A percentile compares a stretch with the other conserved stretches of the same genome.
Conservation (phyloP, 2,113 vertebrate species). For the Heliornis fulica region DNA sequence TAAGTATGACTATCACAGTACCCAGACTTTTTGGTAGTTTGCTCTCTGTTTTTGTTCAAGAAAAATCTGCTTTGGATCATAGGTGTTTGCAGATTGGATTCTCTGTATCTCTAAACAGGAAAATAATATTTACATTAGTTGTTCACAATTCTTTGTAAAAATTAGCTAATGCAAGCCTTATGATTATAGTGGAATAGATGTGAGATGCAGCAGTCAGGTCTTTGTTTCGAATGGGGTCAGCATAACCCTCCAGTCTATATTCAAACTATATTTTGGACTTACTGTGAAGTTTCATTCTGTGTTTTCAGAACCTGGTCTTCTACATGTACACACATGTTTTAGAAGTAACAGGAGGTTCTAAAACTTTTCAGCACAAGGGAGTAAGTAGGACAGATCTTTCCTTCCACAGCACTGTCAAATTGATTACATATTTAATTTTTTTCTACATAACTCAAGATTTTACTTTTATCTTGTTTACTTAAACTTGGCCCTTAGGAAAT, state of each 20-base stretch:
- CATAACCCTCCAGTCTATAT: not conserved
- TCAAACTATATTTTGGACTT: not conserved
- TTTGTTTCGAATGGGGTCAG: not conserved
- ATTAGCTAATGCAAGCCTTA: not conserved
- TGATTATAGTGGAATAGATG: not conserved
- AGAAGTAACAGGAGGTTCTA: not conserved
- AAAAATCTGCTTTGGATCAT: not conserved
- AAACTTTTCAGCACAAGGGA: not conserved
- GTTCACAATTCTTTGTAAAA: not conserved
- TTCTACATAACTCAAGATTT: not conserved
- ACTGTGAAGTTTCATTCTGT: not conserved
- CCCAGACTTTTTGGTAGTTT: not conserved
- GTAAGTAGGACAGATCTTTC: not conserved
- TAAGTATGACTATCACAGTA: accelerated
- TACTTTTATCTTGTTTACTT: not conserved
- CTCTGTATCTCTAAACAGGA: not conserved
- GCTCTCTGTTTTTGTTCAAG: not conserved
- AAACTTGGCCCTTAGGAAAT: not conserved
- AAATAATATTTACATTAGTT: not conserved
- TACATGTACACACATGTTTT: not conserved
- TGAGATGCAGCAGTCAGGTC: not conserved
- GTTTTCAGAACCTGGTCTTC: not conserved
- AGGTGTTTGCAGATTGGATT: not conserved
- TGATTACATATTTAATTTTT: not conserved
- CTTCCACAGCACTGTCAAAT: not conserved